Percentiles rank a stretch among this genome's conserved stretches.
Evolutionary conservation across 1,140 invertebrate genomes (phyloP).

Genomic region (Lordiphosa stackelbergi): DNA sequence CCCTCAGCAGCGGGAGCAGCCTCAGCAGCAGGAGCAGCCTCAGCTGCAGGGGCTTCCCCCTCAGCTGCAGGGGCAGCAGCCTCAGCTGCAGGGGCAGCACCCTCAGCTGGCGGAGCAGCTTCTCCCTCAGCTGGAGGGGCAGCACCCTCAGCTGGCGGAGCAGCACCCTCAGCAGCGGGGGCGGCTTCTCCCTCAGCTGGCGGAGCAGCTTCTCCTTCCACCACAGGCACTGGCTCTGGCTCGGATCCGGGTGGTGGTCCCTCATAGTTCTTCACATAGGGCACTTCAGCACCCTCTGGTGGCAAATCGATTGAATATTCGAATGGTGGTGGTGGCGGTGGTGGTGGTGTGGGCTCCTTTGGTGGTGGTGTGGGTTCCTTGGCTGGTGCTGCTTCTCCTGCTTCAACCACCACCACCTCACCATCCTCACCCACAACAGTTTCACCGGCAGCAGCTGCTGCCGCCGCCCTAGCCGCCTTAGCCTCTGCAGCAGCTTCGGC

Average conservation of each 20-base stretch:
- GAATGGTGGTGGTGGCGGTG: constrained; percentile 77
- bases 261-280: constrained; percentile 76
- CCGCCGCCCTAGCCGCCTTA: constrained; percentile 57
- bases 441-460: constrained; percentile 51
- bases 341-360: constrained; percentile 75
- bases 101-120: constrained; percentile 63
- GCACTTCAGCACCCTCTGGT: constrained; percentile 77
- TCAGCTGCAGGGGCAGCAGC: constrained; percentile 70
- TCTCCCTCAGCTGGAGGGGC: constrained; percentile 67
- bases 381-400: constrained; percentile 52
- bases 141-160: constrained; percentile 66
- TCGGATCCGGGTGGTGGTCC: constrained; percentile 76
- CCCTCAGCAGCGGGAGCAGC: constrained; percentile 5
- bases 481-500: constrained; percentile 65
- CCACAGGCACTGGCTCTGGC: constrained; percentile 65
- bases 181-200: constrained; percentile 64
- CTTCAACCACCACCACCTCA: constrained; percentile 76
- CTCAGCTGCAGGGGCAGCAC: constrained; percentile 65
- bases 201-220: constrained; percentile 68
- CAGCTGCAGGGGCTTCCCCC: constrained; percentile 29
- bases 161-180: constrained; percentile 65
- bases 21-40: constrained; percentile 35
- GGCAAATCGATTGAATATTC: constrained; percentile 77
- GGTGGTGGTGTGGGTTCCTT: constrained; percentile 59
- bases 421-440: constrained; percentile 42